Evolutionary conservation across 1,140 invertebrate species (phyloP), one percentile per base, ranked within the genome.

Genomic region (Acromyrmex heyeri): DNA sequence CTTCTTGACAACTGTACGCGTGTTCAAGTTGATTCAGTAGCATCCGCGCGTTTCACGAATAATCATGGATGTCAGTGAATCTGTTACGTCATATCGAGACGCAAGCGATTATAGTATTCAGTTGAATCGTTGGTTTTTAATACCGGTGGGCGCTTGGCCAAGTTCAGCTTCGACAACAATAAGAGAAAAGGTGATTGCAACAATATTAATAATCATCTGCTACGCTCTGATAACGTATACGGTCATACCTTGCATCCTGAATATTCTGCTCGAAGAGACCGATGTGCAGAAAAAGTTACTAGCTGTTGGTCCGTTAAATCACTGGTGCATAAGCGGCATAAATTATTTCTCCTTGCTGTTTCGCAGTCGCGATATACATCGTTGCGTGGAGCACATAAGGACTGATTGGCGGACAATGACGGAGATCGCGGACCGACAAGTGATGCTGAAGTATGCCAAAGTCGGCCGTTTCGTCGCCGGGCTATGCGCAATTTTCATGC

Each of bases 401-500:
- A n/a, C 14, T 3, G 90, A 91, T 21, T 91, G 87, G 90, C 21
- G 12, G 1, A 65, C 53, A 3, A 30, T 83, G 10, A 77, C 62
- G 16, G 3, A 44, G 8, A 6, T 16, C 38, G 3, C 79, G 12
- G 83, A 92, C 72, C 87, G 85, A 10, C 50, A 83, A 0, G 77
- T 89, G 12, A 91, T 92, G 88, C 10, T 83, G n/a, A 76, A 10
- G 5, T 83, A 83, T 30, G 85, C 85, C 6, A 70, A 70, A 30
- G 1, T 85, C 8, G 90, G 86, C 3, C 82, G 87, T 2, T 65
- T 69, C 7, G 48, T 91, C 6, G 87, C 87, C 1, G 69, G 53
- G 3, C 30, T 90, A 14, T 89, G 86, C 73, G 87, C 85, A 34
- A 5, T 75, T 3, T 90, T 83, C 27, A 88, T 91, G 86, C 86